Evolutionary conservation across 2,888 invertebrate species (phyloP), one percentile per base, ranked within the genome.

Genomic region (Celastrina argiolus): DNA sequence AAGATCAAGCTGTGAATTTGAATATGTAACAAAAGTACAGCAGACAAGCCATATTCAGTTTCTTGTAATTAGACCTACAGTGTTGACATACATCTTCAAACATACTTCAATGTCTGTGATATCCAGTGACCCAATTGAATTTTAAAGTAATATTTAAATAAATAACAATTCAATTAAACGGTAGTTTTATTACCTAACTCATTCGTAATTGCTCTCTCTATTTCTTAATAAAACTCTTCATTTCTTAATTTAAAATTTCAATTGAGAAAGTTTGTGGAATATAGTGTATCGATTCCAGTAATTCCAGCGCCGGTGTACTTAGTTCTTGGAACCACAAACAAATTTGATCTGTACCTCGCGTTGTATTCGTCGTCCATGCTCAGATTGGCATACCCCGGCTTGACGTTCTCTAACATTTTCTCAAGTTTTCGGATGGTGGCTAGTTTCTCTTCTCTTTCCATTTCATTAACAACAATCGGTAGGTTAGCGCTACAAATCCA

Each of bases 401-500:
- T 66, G 18, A 39, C 67, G 36, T 18, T 70, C 67, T 84, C 77
- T 16, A 90, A 71, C 6, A 87, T 75, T 64, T 79, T 76, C 65
- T 81, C 79, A 28, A 89, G 72, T 70, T 81, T 86, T 8, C 74
- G 76, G 31, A 91, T 84, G 10, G 83, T 83, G 0, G 78, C 80
- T n/a, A 77, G 75, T 67, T 89, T 86, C 69, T 88, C 83, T 64
- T 88, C 87, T 1, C 78, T 79, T 67, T 88, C 82, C 75, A 84
- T 86, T 71, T 89, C 89, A 67, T 83, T 89, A 69, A 89, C 83
- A 3, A 91, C 74, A 68, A 88, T 76, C 0, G 90, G 91, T 34
- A 91, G 75, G 74, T 83, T 88, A 1, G 84, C 81, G 10, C 84
- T 81, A 73, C 91, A 91, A 56, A 89, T 74, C 91, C 89, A 90